These are phyloP conservation scores for Lasioglossum morio DNA, from an alignment of 2,888 invertebrate species.

Conservation along the genomic window DNA sequence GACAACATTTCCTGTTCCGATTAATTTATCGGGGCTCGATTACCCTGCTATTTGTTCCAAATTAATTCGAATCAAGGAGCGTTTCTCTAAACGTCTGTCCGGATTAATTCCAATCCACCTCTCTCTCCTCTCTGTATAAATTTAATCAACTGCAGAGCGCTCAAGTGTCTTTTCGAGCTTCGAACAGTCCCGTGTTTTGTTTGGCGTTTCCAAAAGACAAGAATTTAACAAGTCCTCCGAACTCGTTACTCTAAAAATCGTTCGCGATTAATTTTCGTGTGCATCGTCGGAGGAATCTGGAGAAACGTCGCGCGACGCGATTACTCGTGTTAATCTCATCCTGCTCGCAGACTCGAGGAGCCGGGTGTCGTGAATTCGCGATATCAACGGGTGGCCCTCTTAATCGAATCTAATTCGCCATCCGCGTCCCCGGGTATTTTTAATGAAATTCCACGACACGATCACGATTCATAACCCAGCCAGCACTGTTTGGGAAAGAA, in stretches of 20 bases:
- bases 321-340: not conserved
- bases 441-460: slow-evolving; percentile 30
- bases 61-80: not conserved
- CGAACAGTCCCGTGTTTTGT: not conserved
- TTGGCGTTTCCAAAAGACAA: not conserved
- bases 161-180: not conserved
- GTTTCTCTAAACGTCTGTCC: not conserved
- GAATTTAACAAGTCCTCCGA: too few species aligned
- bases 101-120: not conserved
- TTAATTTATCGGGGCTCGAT: not conserved
- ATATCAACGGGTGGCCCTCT: slow-evolving; percentile 10
- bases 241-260: too few species aligned
- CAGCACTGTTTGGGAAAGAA: slow-evolving; percentile 44
- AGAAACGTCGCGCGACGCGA: not conserved
- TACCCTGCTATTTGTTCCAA: not conserved
- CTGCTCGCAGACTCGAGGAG: not conserved
- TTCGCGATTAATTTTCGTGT: not conserved
- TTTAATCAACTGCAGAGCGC: not conserved
- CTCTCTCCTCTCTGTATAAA: not conserved
- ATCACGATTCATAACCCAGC: slow-evolving; percentile 36
- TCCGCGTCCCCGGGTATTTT: not conserved
- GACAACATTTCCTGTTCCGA: not conserved
- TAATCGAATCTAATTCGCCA: slow-evolving; percentile 8
- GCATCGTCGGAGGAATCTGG: not conserved
- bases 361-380: not conserved